Base-by-base conservation (phyloP, 1,140 invertebrate genomes). In the Armadillidium nasatum region DNA sequence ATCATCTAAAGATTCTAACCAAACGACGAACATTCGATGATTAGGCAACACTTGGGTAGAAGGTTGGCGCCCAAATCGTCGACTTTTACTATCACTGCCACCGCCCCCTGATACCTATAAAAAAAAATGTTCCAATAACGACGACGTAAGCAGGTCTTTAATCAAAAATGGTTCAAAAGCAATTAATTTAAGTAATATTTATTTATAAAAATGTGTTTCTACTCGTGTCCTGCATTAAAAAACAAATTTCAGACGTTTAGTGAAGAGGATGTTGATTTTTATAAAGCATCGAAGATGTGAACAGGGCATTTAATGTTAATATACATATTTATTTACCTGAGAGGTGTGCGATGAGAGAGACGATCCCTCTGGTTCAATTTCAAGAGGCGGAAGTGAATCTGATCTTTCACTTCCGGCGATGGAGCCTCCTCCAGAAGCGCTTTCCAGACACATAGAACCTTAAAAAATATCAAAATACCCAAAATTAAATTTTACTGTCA, bases 1-100 rank as follows among this genome's bases (percentile, higher is more conserved):
- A 86, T 99, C 96, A 85, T 98, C 95, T 82, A 92, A 93, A 84
- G 93, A 96, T 85, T 99, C 96, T 44, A 98, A 83, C 96, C 96
- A 98, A 19, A 97, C 91, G 6, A 98, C 89, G 83, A 97, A 91
- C 54, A 98, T 92, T 86, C 95, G 95, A 0, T 85, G 85, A 77
- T 88, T 87, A 78, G 79, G 82, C 45, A 81, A 81, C 44, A 78
- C 71, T 75, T 78, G 60, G 72, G 79, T 78, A 70, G 80, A 82
- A 15, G 76, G 71, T 33, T 81, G 80, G 19, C 81, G 74, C 7
- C 82, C 82, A 80, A 82, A 83, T 73, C 83, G 82, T n/a, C 81
- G 43, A 13, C 78, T 74, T 67, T 79, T 68, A 43, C 72, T 73
- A 75, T 76, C 70, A 78, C 74, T 79, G 44, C 77, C 72, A 66